Conservation (phyloP, 2,113 vertebrate species). For the Mesembrinibis cayennensis region DNA sequence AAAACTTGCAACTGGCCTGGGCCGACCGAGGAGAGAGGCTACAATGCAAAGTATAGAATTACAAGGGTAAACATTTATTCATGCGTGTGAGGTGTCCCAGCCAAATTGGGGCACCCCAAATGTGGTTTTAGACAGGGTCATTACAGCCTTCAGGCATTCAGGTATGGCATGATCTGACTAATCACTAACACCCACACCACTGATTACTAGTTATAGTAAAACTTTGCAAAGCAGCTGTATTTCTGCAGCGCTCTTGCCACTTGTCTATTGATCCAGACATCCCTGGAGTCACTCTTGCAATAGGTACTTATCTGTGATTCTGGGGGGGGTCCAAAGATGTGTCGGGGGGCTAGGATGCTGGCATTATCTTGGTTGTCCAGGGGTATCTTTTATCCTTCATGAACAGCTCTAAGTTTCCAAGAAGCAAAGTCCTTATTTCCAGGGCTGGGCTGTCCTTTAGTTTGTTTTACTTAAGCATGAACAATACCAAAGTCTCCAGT, state of each 20-base stretch:
- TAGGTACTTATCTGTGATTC: neutral
- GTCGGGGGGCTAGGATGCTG: neutral
- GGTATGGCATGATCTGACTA: neutral
- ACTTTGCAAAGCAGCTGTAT: neutral
- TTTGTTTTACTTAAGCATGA: neutral
- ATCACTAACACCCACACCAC: neutral
- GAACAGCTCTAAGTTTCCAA: neutral
- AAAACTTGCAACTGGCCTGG: neutral
- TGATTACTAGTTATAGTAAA: neutral
- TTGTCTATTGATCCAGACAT: neutral
- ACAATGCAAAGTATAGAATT: neutral
- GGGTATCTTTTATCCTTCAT: neutral
- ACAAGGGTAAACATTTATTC: neutral
- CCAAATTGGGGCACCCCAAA: neutral
- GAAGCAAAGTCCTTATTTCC: neutral
- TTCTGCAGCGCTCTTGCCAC: neutral
- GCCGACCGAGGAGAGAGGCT: neutral
- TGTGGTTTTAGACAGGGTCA: neutral
- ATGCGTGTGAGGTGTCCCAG: fast-evolving
- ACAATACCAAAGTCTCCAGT: neutral
- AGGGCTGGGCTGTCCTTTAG: neutral
- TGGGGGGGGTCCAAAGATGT: neutral
- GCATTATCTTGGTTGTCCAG: neutral
- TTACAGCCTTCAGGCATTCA: neutral
- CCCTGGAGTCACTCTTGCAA: neutral